These are phyloP conservation scores for Lampris incognitus DNA, from an alignment of 2,113 vertebrate genomes.

Conservation along the genomic window DNA sequence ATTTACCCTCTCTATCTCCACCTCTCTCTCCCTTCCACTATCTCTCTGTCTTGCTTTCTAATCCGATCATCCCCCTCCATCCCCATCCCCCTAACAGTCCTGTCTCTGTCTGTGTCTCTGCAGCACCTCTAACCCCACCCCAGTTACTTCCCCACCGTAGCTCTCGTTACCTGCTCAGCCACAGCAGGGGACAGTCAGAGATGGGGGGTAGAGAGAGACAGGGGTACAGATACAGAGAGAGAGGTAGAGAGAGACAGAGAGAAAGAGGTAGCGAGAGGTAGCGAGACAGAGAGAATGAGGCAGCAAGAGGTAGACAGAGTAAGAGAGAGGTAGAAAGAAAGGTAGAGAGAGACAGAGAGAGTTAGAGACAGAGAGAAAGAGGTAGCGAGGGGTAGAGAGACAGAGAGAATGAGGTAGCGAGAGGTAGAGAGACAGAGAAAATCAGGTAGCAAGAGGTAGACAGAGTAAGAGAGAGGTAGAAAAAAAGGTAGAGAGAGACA, in stretches of 20 bases:
- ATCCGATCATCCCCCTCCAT: not conserved
- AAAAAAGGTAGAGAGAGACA: conserved; percentile 44
- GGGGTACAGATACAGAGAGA: conserved; percentile 4
- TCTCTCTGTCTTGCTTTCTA: conserved; percentile 33
- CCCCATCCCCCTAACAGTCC: no score
- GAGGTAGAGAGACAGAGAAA: not conserved
- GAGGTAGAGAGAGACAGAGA: conserved; percentile 43
- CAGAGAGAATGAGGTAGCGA: conserved; percentile 13
- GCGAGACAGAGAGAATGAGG: conserved; percentile 22
- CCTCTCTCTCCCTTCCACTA: conserved; percentile 18
- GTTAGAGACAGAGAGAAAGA: not conserved
- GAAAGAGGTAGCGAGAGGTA: conserved; percentile 24
- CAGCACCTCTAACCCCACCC: not conserved
- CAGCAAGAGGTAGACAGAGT: no score
- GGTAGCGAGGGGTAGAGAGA: not conserved
- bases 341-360: no score
- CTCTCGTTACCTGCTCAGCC: conserved; percentile 25
- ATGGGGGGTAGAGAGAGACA: conserved; percentile 7
- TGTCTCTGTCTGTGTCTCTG: not conserved
- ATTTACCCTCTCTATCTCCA: not conserved
- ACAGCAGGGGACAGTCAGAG: no score
- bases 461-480: conserved; percentile 17
- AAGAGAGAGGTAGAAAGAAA: no score
- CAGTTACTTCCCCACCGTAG: not conserved
- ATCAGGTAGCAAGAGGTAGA: no score